These are phyloP conservation scores for Passerculus sandwichensis DNA, from an alignment of 2,797 vertebrate genomes.

Conservation along the genomic window DNA sequence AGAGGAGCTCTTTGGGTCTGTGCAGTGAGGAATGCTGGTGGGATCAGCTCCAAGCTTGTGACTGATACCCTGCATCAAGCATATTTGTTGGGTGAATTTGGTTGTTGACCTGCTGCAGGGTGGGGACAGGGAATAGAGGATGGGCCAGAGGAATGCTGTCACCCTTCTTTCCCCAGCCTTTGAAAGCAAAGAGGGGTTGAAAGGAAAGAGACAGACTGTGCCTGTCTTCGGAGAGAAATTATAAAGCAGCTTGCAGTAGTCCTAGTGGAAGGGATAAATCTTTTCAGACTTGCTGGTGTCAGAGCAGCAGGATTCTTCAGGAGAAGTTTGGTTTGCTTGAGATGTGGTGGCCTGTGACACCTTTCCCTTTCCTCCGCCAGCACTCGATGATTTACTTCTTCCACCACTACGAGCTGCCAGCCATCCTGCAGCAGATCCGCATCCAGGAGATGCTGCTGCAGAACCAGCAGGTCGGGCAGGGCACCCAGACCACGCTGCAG, in stretches of 20 bases:
- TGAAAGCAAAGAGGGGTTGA: background rate
- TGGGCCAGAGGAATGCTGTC: background rate
- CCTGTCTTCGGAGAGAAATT: background rate
- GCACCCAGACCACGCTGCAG: conserved; percentile 88
- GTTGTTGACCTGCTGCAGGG: background rate
- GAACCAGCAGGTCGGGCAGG: conserved; percentile 89
- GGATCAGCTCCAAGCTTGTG: background rate
- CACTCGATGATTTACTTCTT: conserved; percentile 99
- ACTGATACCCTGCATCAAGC: background rate
- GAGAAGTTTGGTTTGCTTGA: background rate
- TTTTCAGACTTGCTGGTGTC: background rate
- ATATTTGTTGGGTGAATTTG: background rate
- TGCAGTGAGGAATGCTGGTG: background rate
- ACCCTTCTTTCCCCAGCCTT: background rate
- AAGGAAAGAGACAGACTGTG: background rate
- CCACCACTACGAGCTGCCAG: conserved; percentile 96
- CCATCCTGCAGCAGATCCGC: conserved; percentile 95
- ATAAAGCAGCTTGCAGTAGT: background rate
- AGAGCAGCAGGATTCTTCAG: background rate
- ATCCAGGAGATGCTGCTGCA: conserved; percentile 97
- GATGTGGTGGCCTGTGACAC: background rate
- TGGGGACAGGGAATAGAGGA: background rate
- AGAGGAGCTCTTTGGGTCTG: background rate
- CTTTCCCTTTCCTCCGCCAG: conserved; percentile 66
- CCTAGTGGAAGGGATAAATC: background rate